A percentile compares a stretch with the other conserved stretches of the same genome.
phyloP scores from a whole-genome alignment of 2,113 vertebrate species.

The Seriola rivoliana region DNA sequence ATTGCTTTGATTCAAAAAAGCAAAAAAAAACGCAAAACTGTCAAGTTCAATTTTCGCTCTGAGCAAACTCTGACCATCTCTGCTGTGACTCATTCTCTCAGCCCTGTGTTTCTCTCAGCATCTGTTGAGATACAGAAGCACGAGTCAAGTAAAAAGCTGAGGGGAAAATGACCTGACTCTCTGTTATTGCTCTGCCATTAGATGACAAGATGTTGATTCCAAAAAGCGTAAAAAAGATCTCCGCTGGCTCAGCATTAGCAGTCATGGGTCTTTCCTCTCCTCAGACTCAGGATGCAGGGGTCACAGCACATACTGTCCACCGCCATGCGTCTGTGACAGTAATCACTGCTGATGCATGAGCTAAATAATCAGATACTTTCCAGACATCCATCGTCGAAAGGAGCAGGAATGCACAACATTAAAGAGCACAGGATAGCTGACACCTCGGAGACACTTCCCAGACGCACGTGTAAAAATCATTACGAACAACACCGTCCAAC shows the following conservation, averaged over 20 bases:
- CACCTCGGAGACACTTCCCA: conserved; percentile 19
- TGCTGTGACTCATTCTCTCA: conserved; percentile 40
- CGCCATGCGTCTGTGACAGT: conserved; percentile 35
- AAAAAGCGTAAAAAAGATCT: conserved; percentile 29
- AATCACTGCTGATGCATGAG: conserved; percentile 49
- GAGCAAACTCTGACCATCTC: conserved; percentile 18
- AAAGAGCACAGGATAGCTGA: conserved; percentile 3
- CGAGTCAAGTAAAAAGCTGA: neutral
- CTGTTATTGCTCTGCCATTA: conserved; percentile 57
- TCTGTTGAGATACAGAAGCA: conserved; percentile 33
- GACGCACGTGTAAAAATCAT: conserved; percentile 22
- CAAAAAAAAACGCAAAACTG: conserved; percentile 25
- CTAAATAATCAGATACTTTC: conserved; percentile 64
- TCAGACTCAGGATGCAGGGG: conserved; percentile 66
- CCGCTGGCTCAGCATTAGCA: conserved; percentile 24
- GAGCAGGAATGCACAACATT: conserved; percentile 13
- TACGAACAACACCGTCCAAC: neutral
- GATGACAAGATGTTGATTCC: conserved; percentile 68
- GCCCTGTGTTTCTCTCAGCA: neutral
- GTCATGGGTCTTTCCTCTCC: conserved; percentile 54
- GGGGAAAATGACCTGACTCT: conserved; percentile 38
- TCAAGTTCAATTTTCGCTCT: conserved; percentile 29
- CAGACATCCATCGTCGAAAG: conserved; percentile 62
- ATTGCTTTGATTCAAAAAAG: conserved; percentile 33
- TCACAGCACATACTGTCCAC: conserved; percentile 55